Percentiles rank a stretch among this genome's conserved stretches.
Conservation (phyloP, 2,113 vertebrate species). For the Actinemys pallida region DNA sequence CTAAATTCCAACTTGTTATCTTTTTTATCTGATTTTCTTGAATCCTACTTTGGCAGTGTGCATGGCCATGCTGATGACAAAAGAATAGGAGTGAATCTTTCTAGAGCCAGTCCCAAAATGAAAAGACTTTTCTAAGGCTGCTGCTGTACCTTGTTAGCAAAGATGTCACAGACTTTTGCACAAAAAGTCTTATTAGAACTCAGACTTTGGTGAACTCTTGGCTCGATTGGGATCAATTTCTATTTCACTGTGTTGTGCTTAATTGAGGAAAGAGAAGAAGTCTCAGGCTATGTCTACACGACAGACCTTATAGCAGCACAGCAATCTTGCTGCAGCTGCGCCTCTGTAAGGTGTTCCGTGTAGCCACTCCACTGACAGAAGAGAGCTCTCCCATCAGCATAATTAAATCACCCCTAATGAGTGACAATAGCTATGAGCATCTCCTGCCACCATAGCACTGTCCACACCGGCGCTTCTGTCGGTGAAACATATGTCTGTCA, state of each 20-base stretch:
- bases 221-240: slow-evolving; percentile 53
- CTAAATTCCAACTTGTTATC: not conserved
- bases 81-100: not conserved
- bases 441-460: too few species aligned
- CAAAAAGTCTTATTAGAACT: slow-evolving; percentile 57
- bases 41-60: not conserved
- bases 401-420: too few species aligned
- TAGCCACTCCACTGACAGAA: too few species aligned
- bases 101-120: not conserved
- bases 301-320: too few species aligned
- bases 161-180: slow-evolving; percentile 20
- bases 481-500: too few species aligned
- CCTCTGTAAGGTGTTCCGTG: too few species aligned
- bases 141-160: slow-evolving; percentile 7
- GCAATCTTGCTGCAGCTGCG: too few species aligned
- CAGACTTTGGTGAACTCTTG: slow-evolving; percentile 16
- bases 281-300: not conserved
- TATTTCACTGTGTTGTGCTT: slow-evolving; percentile 45
- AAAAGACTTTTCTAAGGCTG: slow-evolving; percentile 3
- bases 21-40: slow-evolving; percentile 2
- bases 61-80: not conserved
- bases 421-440: too few species aligned
- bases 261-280: slow-evolving; percentile 35
- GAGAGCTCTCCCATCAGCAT: too few species aligned
- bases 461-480: too few species aligned